A percentile compares a stretch with the other conserved stretches of the same genome.
Conservation (phyloP, 2,113 vertebrate species). For the Elachura formosa region DNA sequence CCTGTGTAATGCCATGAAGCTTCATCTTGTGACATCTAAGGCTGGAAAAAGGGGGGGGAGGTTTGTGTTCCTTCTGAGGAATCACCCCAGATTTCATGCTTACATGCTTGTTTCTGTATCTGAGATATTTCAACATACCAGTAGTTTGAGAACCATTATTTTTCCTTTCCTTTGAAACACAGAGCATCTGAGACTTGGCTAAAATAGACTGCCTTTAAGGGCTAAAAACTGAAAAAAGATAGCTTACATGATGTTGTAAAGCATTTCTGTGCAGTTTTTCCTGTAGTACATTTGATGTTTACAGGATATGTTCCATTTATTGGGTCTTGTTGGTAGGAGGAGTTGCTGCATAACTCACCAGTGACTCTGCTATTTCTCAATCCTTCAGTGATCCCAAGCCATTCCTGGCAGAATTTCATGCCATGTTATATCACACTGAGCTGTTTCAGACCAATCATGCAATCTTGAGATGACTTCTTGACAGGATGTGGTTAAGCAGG, state of each 20-base stretch:
- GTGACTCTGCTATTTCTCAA: conserved; percentile 26
- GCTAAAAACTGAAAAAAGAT: neutral
- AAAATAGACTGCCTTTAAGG: neutral
- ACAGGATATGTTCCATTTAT: neutral
- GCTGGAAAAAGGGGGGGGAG: neutral
- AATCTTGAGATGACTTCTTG: neutral
- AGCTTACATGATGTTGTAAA: neutral
- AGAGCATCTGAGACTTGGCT: neutral
- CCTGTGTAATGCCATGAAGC: neutral
- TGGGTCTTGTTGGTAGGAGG: neutral
- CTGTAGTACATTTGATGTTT: neutral
- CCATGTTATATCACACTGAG: neutral
- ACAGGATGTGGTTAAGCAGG: conserved; percentile 14
- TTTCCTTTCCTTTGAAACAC: neutral
- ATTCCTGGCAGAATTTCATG: conserved; percentile 36
- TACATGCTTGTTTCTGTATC: neutral
- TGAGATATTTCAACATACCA: neutral
- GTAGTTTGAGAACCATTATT: neutral
- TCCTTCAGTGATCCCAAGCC: neutral
- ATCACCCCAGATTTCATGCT: neutral
- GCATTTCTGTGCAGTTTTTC: neutral
- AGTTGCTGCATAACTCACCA: conserved; percentile 15
- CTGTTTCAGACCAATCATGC: neutral
- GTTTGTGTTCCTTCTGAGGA: neutral
- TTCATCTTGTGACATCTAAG: neutral